phyloP scores from a whole-genome alignment of 2,113 vertebrate genomes.

The Herpetotheres cachinnans region DNA sequence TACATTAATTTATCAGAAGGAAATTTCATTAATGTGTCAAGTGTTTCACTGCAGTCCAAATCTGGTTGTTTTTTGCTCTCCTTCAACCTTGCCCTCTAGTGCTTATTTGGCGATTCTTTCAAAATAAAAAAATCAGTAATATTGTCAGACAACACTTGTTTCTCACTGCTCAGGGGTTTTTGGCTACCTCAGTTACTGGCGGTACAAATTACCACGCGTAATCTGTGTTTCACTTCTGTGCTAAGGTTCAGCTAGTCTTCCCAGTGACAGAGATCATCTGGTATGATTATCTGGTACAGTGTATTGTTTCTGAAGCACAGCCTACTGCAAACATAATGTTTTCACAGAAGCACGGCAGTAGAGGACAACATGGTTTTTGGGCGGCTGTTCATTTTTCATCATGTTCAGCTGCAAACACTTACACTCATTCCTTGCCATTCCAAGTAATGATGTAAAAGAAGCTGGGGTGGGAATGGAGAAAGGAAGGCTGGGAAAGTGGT shows the following conservation, averaged over 20 bases:
- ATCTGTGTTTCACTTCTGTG: not conserved
- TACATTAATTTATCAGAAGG: not conserved
- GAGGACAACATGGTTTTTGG: not conserved
- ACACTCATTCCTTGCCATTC: accelerated
- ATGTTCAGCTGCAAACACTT: not conserved
- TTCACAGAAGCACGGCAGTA: not conserved
- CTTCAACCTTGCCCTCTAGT: not conserved
- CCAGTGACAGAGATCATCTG: too few species aligned
- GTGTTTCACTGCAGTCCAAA: not conserved
- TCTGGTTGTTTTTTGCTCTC: not conserved
- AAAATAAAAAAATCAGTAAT: not conserved
- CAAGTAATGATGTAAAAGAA: not conserved
- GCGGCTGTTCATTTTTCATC: not conserved
- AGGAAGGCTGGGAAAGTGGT: not conserved
- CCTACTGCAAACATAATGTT: not conserved
- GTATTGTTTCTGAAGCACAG: not conserved
- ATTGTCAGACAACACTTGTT: not conserved
- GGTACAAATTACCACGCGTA: accelerated
- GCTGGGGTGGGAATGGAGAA: accelerated
- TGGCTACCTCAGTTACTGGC: not conserved
- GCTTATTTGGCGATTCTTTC: not conserved
- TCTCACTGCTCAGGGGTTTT: accelerated
- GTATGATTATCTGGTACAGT: accelerated
- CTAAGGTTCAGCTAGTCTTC: not conserved
- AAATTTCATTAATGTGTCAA: not conserved